Evolutionary conservation across 2,888 invertebrate genomes (phyloP).

Genomic region (Machimus rusticus): DNA sequence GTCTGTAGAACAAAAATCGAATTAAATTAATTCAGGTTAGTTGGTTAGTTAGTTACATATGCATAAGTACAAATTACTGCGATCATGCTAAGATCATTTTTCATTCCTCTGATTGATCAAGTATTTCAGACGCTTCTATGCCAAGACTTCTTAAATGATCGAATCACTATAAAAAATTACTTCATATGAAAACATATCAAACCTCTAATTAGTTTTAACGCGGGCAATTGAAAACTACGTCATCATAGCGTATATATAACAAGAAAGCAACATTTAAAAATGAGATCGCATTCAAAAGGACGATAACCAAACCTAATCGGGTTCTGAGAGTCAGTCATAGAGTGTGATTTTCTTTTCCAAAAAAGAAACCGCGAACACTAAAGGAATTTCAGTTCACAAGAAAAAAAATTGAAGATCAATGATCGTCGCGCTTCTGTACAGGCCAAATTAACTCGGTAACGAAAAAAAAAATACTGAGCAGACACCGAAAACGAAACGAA

Average conservation of each 20-base stretch:
- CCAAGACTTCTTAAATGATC: neutral
- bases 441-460: neutral
- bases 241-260: neutral
- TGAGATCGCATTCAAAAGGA: neutral
- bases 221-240: neutral
- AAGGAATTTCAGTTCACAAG: neutral
- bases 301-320: neutral
- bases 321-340: neutral
- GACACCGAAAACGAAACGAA: neutral
- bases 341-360: neutral
- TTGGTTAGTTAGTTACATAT: too few species aligned
- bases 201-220: neutral
- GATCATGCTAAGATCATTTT: neutral
- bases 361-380: neutral
- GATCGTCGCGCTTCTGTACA: constrained; percentile 30
- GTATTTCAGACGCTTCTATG: too few species aligned
- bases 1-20: too few species aligned
- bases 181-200: neutral
- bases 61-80: too few species aligned
- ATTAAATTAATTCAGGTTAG: too few species aligned
- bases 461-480: neutral
- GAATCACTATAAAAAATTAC: neutral
- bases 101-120: neutral
- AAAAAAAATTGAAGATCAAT: constrained; percentile 6
- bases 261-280: neutral